Evolutionary conservation across 30 jellyfish, hydroid and myxozoan species (phyloP).

Genomic region (Aurelia aurita complex sp. Pacific): DNA sequence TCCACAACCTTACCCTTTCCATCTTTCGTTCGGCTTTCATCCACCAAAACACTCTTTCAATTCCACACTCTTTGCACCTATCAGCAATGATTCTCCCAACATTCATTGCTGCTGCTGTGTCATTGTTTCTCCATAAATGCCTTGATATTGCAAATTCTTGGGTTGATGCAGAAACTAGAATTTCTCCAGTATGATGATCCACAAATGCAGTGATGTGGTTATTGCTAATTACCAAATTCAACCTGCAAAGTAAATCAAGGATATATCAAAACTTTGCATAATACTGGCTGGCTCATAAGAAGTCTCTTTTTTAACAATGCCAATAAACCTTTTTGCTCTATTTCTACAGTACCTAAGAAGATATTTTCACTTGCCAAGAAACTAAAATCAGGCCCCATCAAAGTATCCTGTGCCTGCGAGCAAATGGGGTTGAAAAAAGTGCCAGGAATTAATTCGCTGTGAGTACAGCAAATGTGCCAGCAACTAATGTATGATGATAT

Average conservation of each 20-base stretch:
- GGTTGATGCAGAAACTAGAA: constrained; percentile 85
- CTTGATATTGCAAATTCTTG: constrained; percentile 78
- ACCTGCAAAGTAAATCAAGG: constrained; percentile 5
- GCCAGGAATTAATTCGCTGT: too few relatives aligned
- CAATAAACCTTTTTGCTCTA: too few relatives aligned
- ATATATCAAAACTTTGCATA: too few relatives aligned
- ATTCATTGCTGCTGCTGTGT: constrained; percentile 77
- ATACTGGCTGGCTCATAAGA: too few relatives aligned
- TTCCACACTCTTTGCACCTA: constrained; percentile 81
- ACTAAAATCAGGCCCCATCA: too few relatives aligned
- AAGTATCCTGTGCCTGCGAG: too few relatives aligned
- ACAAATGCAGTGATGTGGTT: constrained; percentile 83
- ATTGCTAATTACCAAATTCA: constrained; percentile 67
- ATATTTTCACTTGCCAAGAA: too few relatives aligned
- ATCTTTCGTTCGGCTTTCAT: constrained; percentile 47
- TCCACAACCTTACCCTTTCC: constrained; percentile 39
- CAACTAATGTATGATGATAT: too few relatives aligned
- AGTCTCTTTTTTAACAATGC: too few relatives aligned
- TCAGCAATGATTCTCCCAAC: constrained; percentile 82
- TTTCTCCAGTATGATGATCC: constrained; percentile 79
- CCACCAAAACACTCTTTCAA: constrained; percentile 79
- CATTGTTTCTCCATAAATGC: constrained; percentile 82
- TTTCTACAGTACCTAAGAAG: too few relatives aligned
- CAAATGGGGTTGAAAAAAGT: too few relatives aligned
- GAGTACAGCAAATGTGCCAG: too few relatives aligned